A percentile compares a stretch with the other conserved stretches of the same genome.
phyloP scores from a whole-genome alignment of 2,113 vertebrate genomes.

The Phylloscopus whistleri region DNA sequence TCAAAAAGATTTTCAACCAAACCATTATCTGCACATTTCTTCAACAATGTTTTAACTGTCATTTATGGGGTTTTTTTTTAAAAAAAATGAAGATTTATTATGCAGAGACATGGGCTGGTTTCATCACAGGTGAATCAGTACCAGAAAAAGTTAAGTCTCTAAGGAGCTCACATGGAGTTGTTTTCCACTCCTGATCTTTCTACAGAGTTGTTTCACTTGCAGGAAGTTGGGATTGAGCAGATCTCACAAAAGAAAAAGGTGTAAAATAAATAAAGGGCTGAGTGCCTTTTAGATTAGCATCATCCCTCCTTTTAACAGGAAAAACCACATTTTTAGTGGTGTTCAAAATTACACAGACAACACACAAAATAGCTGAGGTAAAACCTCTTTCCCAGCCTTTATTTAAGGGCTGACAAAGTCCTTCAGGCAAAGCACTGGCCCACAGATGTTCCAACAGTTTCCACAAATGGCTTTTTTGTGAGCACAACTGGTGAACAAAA shows the following conservation, averaged over 20 bases:
- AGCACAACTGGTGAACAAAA: neutral
- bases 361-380: neutral
- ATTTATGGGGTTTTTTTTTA: neutral
- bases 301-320: neutral
- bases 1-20: neutral
- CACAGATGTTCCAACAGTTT: neutral
- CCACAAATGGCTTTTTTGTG: neutral
- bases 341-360: neutral
- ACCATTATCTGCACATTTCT: neutral
- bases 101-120: neutral
- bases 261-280: neutral
- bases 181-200: neutral
- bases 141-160: neutral
- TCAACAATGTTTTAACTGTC: neutral
- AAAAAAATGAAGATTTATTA: neutral
- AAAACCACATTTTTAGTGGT: neutral
- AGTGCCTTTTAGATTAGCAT: neutral
- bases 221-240: neutral
- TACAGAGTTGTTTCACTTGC: neutral
- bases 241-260: neutral
- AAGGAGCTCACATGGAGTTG: neutral
- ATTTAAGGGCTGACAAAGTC: neutral
- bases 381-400: neutral
- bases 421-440: neutral
- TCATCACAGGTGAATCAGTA: neutral